A percentile compares a stretch with the other conserved stretches of the same genome.
These are phyloP conservation scores for Parthenolecanium corni DNA, from an alignment of 2,888 invertebrate species.

Conservation along the genomic window DNA sequence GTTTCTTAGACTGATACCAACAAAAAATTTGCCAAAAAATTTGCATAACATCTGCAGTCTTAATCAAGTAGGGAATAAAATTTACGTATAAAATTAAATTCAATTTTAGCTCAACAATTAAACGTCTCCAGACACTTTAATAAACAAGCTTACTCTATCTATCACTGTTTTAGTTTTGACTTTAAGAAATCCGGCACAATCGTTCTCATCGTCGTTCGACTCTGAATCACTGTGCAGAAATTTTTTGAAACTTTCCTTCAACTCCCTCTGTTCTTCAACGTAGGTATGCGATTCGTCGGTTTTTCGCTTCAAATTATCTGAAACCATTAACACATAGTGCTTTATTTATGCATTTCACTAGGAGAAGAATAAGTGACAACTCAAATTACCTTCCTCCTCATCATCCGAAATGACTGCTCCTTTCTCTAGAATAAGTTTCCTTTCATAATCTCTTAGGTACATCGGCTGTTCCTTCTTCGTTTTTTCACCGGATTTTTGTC, in stretches of 20 bases:
- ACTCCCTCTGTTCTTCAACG: conserved; percentile 52
- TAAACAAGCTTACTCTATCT: conserved; percentile 39
- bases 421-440: conserved; percentile 58
- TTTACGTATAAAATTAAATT: too few species aligned
- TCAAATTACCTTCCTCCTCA: conserved; percentile 35
- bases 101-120: too few species aligned
- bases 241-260: conserved; percentile 53
- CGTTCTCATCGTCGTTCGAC: conserved; percentile 44
- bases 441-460: conserved; percentile 65
- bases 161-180: conserved; percentile 44
- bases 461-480: conserved; percentile 47
- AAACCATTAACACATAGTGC: conserved; percentile 29
- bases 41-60: too few species aligned
- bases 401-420: conserved; percentile 47
- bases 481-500: conserved; percentile 32
- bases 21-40: too few species aligned
- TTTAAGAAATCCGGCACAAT: conserved; percentile 36
- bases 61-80: too few species aligned
- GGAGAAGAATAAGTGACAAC: not conserved
- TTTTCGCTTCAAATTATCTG: conserved; percentile 32
- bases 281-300: conserved; percentile 42
- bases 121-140: too few species aligned
- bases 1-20: too few species aligned
- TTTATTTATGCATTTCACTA: not conserved
- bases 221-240: conserved; percentile 43